Evolutionary conservation across 2,113 vertebrate species (phyloP).

Genomic region (Podilymbus podiceps): DNA sequence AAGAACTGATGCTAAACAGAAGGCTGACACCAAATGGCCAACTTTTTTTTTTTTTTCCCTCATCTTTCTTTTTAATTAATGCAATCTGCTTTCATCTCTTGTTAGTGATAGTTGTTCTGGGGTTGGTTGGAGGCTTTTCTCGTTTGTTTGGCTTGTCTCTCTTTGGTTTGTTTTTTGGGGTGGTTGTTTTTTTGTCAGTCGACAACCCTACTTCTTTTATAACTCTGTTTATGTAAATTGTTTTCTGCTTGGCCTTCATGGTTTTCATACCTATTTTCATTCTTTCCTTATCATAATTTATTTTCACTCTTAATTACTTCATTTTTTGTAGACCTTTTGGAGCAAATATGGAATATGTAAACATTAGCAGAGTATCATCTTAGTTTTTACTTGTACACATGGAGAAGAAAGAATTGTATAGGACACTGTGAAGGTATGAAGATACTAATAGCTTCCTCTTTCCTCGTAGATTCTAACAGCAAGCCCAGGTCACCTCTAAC

Average conservation of each 20-base stretch:
- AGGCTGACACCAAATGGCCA: not conserved
- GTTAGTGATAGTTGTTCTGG: not conserved
- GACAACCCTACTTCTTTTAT: not conserved
- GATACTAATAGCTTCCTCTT: not conserved
- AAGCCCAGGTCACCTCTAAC: not conserved
- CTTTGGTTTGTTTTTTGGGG: too few relatives aligned
- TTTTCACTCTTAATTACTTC: not conserved
- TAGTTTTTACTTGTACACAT: not conserved
- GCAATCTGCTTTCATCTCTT: not conserved
- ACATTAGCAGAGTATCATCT: not conserved
- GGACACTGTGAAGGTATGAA: not conserved
- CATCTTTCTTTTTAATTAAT: not conserved
- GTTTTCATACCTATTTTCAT: not conserved
- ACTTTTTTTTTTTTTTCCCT: not conserved
- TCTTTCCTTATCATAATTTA: not conserved
- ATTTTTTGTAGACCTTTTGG: not conserved
- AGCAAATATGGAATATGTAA: not conserved
- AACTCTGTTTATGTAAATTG: not conserved
- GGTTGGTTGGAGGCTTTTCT: not conserved
- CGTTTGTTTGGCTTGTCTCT: not conserved
- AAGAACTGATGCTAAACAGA: not conserved
- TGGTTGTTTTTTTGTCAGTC: not conserved
- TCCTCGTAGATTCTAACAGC: not conserved
- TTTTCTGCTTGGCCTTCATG: not conserved
- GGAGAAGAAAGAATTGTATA: not conserved